Evolutionary conservation across 2,888 invertebrate genomes (phyloP).

Genomic region (Halictus ligatus): DNA sequence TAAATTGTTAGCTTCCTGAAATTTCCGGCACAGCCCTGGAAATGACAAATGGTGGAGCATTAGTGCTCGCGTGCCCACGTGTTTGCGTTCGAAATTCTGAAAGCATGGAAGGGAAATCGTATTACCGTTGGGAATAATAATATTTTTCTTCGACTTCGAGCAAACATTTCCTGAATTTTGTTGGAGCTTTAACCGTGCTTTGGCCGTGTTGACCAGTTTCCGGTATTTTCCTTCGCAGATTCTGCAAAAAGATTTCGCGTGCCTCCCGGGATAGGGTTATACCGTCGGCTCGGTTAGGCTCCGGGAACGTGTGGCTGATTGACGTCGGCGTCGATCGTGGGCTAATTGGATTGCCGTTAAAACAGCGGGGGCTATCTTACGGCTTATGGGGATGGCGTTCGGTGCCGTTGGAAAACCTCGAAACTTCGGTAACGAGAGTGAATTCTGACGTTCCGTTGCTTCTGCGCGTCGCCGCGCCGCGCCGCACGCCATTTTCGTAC

Average conservation of each 20-base stretch:
- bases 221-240: not conserved
- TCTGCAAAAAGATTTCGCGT: conserved; percentile 42
- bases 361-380: conserved; percentile 63
- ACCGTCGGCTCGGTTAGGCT: conserved; percentile 17
- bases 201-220: not conserved
- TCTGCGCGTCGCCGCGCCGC: not conserved
- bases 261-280: conserved; percentile 25
- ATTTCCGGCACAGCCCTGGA: too few species aligned
- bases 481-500: not conserved
- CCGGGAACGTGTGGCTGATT: conserved; percentile 44
- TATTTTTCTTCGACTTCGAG: not conserved
- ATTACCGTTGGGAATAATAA: too few species aligned
- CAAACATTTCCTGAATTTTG: not conserved
- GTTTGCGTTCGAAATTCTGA: not conserved
- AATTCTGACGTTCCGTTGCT: conserved; percentile 51
- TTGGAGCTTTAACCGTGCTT: too few species aligned
- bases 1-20: too few species aligned
- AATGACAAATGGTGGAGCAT: not conserved
- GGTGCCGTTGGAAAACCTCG: conserved; percentile 57
- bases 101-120: not conserved
- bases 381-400: conserved; percentile 55
- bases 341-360: conserved; percentile 76
- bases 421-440: conserved; percentile 61
- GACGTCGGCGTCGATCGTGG: conserved; percentile 72
- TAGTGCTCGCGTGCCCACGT: not conserved